These are phyloP conservation scores for Symphodus melops DNA, from an alignment of 2,113 vertebrate genomes.

Conservation along the genomic window DNA sequence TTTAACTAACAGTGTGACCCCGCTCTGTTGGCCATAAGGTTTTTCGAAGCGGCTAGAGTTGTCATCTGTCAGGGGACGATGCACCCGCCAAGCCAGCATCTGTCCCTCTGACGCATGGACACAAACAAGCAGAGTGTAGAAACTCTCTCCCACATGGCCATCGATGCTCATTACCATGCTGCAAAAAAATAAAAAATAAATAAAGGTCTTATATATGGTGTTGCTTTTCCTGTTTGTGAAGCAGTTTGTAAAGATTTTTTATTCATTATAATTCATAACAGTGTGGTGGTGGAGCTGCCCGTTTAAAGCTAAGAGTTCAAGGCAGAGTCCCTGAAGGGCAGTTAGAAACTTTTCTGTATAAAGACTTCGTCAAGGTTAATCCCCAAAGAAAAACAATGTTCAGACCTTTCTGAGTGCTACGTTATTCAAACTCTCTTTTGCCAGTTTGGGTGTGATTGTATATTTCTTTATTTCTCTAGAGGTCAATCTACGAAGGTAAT, in stretches of 20 bases:
- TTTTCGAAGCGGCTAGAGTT: slow-evolving; percentile 48
- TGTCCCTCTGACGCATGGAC: slow-evolving; percentile 44
- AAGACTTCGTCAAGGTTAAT: slow-evolving; percentile 32
- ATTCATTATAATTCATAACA: not conserved
- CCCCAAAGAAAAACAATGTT: slow-evolving; percentile 25
- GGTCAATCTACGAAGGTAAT: slow-evolving; percentile 24
- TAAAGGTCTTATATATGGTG: not conserved
- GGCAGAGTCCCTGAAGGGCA: not conserved
- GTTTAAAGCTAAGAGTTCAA: not conserved
- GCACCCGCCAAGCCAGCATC: slow-evolving; percentile 62
- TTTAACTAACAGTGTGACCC: slow-evolving; percentile 79
- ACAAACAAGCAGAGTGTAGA: not conserved
- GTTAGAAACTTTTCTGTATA: slow-evolving; percentile 1
- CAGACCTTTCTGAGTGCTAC: slow-evolving; percentile 18
- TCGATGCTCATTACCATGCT: not conserved
- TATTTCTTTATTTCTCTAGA: slow-evolving; percentile 1
- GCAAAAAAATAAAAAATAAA: too few relatives aligned
- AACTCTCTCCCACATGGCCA: not conserved
- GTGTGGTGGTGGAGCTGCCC: not conserved
- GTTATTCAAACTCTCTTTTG: slow-evolving; percentile 1
- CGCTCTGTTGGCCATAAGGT: slow-evolving; percentile 66
- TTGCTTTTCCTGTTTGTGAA: not conserved
- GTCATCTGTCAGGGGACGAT: slow-evolving; percentile 69
- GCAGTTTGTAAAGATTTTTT: not conserved
- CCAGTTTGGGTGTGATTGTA: not conserved